Conservation (phyloP, 1,140 invertebrate genomes). For the Lepidurus packardi region DNA sequence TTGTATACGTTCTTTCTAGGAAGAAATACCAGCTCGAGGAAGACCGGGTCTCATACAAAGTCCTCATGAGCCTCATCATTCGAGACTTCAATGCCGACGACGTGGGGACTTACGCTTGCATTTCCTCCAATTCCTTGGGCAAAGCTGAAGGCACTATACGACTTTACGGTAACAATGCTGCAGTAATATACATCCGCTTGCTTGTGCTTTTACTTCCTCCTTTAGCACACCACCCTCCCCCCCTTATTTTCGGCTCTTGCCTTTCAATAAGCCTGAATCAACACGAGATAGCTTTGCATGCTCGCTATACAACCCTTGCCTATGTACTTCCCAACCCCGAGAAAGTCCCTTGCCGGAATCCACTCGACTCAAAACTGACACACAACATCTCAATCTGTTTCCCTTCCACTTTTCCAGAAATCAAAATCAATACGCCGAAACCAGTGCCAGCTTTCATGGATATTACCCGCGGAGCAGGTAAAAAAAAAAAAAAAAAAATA, state of each 20-base stretch:
- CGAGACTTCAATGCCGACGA: constrained; percentile 67
- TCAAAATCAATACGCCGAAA: constrained; percentile 22
- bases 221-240: not conserved
- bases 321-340: not conserved
- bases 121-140: constrained; percentile 82
- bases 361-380: constrained; percentile 18
- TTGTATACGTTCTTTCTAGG: constrained; percentile 46
- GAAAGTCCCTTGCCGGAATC: constrained; percentile 18
- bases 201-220: not conserved
- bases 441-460: constrained; percentile 12
- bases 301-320: not conserved
- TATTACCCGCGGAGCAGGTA: constrained; percentile 12
- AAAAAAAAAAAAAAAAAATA: not conserved
- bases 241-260: not conserved
- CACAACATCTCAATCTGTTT: constrained; percentile 22
- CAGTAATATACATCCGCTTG: constrained; percentile 21
- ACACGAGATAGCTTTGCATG: constrained; percentile 21
- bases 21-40: constrained; percentile 75
- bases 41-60: constrained; percentile 66
- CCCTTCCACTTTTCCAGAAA: constrained; percentile 15
- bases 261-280: constrained; percentile 15
- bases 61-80: constrained; percentile 76
- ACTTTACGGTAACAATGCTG: constrained; percentile 64
- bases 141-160: constrained; percentile 74
- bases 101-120: constrained; percentile 82